Base-by-base conservation (phyloP, 1,140 invertebrate genomes). In the Drosophila ercepeae region DNA sequence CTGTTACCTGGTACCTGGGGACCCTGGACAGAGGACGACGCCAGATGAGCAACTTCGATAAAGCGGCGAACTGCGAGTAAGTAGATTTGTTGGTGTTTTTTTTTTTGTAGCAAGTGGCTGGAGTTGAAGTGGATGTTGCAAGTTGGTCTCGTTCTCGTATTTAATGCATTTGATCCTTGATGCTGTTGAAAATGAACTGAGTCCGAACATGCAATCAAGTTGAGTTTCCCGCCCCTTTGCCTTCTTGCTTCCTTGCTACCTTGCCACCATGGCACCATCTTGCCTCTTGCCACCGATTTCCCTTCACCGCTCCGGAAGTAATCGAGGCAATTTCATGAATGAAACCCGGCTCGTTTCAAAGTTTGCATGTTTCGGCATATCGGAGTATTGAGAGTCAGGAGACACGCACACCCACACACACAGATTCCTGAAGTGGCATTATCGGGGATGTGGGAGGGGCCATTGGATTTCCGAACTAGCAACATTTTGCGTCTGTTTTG, bases 151-250 rank as follows among this genome's bases (percentile, higher is more conserved):
- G 55, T 71, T 72, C 75, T 88, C 70, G 82, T 88, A 88, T 88
- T 88, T 88, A 88, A 88, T 88, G 82, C 82, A 88, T 88, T 88
- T 88, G 82, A 88, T 88, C 82, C 82, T 88, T 88, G 82, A 88
- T 88, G 82, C 82, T 88, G 82, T 88, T 88, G 82, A 88, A 88
- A 88, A 88, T 88, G 78, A 89, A 88, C 82, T 88, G 82, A 82
- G 78, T 74, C 67, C 77, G 82, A 88, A 88, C 82, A 88, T 88
- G 82, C 82, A 88, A 88, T 88, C 82, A 88, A 82, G 55, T 64
- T 64, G 60, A 58, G 65, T 52, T 61, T 53, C 39, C 50, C 51
- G 25, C 45, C n/a, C n/a, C 48, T 23, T 25, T 6, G 36, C 1
- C 21, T 45, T 16, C 5, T 13, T 21, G 21, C 2, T n/a, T 19